A percentile compares a stretch with the other conserved stretches of the same genome.
Conservation (phyloP, 2,113 vertebrate species). For the Muntiacus muntjak region DNA sequence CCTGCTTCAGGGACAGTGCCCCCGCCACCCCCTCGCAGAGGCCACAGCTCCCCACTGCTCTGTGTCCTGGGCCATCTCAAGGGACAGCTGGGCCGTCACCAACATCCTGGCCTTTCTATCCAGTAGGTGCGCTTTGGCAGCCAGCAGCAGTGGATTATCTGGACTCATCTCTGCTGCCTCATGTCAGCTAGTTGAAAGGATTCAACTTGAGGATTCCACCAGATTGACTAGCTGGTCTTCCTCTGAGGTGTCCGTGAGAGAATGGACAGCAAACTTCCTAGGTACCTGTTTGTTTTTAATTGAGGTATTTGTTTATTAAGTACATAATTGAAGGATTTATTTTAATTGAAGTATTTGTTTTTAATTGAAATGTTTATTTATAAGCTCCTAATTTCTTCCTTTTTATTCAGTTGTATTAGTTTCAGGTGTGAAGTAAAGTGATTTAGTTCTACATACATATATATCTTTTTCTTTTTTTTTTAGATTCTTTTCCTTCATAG, state of each 20-base stretch:
- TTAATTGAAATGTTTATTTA: neutral
- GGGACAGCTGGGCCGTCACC: neutral
- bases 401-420: neutral
- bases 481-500: neutral
- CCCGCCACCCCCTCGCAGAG: neutral
- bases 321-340: neutral
- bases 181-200: neutral
- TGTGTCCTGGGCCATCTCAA: neutral
- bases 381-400: neutral
- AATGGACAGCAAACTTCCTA: neutral
- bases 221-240: neutral
- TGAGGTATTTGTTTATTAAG: neutral
- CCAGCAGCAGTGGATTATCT: neutral
- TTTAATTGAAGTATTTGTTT: neutral
- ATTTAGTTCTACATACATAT: neutral
- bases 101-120: neutral
- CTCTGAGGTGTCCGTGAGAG: neutral
- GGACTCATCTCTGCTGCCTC: neutral
- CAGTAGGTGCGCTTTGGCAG: neutral
- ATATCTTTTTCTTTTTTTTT: neutral
- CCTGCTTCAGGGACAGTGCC: neutral
- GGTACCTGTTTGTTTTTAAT: neutral
- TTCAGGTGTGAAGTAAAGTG: neutral
- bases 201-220: neutral
- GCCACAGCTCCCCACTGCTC: neutral